Evolutionary conservation across 2,113 vertebrate genomes (phyloP), one percentile per base, ranked within the genome.

Genomic region (Ophthalmolycus amberensis): DNA sequence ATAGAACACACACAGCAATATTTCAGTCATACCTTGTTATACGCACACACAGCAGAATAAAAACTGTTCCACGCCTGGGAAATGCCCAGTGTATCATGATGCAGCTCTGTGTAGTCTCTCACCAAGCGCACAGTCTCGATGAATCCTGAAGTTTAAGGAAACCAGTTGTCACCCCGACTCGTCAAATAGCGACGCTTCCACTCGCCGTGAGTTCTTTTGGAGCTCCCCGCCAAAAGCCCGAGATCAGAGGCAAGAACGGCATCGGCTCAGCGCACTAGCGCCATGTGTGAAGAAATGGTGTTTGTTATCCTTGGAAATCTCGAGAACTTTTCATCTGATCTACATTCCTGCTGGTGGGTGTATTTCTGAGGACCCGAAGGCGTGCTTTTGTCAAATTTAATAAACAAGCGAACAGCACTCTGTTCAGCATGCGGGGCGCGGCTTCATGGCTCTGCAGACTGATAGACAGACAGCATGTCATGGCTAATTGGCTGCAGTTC

Each of bases 1-100:
- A 69, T 68, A 67, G 27, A 46, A 60, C 65, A 60, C 66, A 66
- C 40, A 44, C 63, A 65, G 44, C 44, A 48, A 50, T 50, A 75
- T 52, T 20, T 75, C 72, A 50, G 22, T 38, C 72, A 18, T 38
- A 64, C 27, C 32, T 64, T 25, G 20, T 14, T 14, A 66, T 50
- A 20, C 22, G 22, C 73, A 32, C 18, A 32, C 50, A 66, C 52
- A 46, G 32, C 50, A 44, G 37, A 69, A 44, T 25, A 27, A 46
- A 42, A 73, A 58, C 20, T 75, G 10, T 5, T 65, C 20, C 7
- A 65, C 6, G 25, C 22, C 74, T 76, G 10, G 48, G 34, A 77
- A 68, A 67, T 32, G 38, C 27, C 75, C 7, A 25, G 27, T 12
- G 4, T 34, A 68, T 77, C 42, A 40, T n/a, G 25, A 67, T 77